Evolutionary conservation across 2,113 vertebrate species (phyloP).

Genomic region (Thunnus thynnus): DNA sequence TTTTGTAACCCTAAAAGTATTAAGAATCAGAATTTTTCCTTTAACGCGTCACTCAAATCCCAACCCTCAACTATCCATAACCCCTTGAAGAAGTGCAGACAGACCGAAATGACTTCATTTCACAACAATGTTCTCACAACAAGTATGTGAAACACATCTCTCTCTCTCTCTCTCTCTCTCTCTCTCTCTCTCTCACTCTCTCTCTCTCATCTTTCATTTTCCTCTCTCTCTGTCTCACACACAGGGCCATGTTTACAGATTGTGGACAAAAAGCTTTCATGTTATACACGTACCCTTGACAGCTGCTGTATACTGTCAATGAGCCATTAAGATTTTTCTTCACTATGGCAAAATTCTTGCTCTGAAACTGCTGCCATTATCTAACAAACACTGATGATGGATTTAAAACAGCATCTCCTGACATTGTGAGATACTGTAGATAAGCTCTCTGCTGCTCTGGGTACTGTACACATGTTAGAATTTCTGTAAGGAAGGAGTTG

Average conservation of each 20-base stretch:
- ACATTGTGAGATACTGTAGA: conserved; percentile 11
- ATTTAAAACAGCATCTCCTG: conserved; percentile 43
- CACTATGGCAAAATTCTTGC: neutral
- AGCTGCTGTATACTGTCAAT: conserved; percentile 31
- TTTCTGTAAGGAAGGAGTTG: neutral
- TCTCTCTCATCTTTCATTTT: conserved; percentile 26
- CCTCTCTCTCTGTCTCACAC: conserved; percentile 6
- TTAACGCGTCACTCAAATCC: conserved; percentile 11
- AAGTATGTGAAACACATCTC: conserved; percentile 13
- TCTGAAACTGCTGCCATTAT: conserved; percentile 14
- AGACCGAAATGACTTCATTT: conserved; percentile 36
- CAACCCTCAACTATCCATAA: conserved; percentile 9
- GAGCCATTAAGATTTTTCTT: conserved; percentile 5
- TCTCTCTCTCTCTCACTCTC: neutral
- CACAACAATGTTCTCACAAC: conserved; percentile 38
- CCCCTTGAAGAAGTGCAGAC: conserved; percentile 7
- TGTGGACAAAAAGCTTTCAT: conserved; percentile 4
- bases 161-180: neutral
- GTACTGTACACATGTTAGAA: neutral
- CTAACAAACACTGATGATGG: conserved; percentile 34
- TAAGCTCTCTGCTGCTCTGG: conserved; percentile 3
- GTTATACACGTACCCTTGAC: neutral
- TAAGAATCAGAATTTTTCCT: conserved; percentile 21
- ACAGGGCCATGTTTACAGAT: neutral
- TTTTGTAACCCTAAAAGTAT: neutral